A percentile compares a stretch with the other conserved stretches of the same genome.
phyloP scores from a whole-genome alignment of 1,140 invertebrate species.

The Drosophila eugracilis region DNA sequence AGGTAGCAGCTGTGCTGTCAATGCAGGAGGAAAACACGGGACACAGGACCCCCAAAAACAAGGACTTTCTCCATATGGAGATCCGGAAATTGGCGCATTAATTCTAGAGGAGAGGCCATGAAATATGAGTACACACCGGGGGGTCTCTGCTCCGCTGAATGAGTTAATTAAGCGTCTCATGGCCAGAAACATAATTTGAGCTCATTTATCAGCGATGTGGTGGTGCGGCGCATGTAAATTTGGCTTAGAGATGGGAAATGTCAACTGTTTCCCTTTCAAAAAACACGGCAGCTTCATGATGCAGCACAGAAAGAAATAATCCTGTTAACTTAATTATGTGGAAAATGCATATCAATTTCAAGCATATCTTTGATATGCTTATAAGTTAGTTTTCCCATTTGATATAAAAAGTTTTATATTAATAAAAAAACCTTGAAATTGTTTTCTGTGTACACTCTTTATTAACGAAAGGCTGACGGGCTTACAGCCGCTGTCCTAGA shows the following conservation, averaged over 20 bases:
- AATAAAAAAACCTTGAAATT: constrained; percentile 15
- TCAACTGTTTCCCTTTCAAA: not conserved
- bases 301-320: not conserved
- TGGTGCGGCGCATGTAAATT: constrained; percentile 47
- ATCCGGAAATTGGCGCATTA: constrained; percentile 51
- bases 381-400: no score
- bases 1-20: constrained; percentile 76
- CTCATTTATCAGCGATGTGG: constrained; percentile 67
- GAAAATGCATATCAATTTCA: no score
- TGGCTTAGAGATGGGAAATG: constrained; percentile 39
- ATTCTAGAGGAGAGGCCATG: constrained; percentile 55
- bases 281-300: constrained; percentile 51
- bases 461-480: constrained; percentile 5
- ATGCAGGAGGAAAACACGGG: no score
- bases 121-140: constrained; percentile 67
- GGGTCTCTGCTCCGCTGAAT: constrained; percentile 51
- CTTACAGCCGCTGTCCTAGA: constrained; percentile 63
- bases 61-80: constrained; percentile 12
- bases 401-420: not conserved
- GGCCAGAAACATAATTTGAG: constrained; percentile 68
- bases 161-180: constrained; percentile 77
- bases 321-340: no score
- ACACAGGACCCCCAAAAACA: constrained; percentile 43
- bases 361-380: no score
- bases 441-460: constrained; percentile 32